A percentile compares a stretch with the other conserved stretches of the same genome.
Evolutionary conservation across 2,888 invertebrate species (phyloP).

Genomic region (Barypeithes pellucidus): DNA sequence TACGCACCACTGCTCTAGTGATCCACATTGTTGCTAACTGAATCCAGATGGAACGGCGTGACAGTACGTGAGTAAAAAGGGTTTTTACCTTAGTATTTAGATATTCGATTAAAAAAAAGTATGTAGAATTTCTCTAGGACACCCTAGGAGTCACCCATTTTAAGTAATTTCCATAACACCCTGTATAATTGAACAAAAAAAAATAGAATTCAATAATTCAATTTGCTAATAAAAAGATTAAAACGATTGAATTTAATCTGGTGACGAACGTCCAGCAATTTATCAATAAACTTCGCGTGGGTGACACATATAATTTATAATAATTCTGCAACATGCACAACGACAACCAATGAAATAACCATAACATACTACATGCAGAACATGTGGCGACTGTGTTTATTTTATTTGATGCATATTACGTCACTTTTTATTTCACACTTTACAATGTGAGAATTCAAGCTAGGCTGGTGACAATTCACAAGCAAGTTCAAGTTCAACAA

Average conservation of each 20-base stretch:
- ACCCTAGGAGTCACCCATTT: too few species aligned
- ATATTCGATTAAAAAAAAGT: too few species aligned
- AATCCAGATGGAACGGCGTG: too few species aligned
- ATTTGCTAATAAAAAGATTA: too few species aligned
- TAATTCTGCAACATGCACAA: constrained; percentile 16
- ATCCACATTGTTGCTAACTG: too few species aligned
- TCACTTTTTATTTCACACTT: constrained; percentile 36
- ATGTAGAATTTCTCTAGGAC: too few species aligned
- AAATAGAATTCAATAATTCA: neutral
- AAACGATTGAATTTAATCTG: neutral
- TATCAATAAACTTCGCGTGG: constrained; percentile 10
- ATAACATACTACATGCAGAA: neutral
- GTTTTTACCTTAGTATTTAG: too few species aligned
- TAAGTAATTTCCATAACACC: too few species aligned
- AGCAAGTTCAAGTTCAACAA: constrained; percentile 37
- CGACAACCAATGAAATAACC: constrained; percentile 13
- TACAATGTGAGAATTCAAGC: constrained; percentile 31
- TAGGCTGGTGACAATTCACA: constrained; percentile 24
- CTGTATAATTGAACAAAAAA: too few species aligned
- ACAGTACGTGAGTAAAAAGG: too few species aligned
- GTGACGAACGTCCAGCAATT: constrained; percentile 17
- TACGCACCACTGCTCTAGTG: too few species aligned
- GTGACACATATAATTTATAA: neutral
- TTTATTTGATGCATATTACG: constrained; percentile 26
- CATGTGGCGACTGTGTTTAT: constrained; percentile 22